phyloP scores from a whole-genome alignment of 2,113 vertebrate genomes.

The Gopherus flavomarginatus region DNA sequence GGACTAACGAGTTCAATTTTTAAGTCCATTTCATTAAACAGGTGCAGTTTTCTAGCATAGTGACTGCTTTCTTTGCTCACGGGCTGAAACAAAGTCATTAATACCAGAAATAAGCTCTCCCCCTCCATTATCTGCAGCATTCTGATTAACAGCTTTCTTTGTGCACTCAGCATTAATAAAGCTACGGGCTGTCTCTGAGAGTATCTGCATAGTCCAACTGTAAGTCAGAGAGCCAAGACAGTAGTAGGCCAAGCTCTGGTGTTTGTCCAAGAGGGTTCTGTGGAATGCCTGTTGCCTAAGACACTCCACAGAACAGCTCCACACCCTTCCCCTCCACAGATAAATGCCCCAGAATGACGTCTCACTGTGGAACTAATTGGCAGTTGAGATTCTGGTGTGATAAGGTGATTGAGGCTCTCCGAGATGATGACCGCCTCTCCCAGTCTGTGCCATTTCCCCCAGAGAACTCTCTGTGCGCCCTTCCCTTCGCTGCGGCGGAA shows the following conservation, averaged over 20 bases:
- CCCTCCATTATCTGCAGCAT: background rate
- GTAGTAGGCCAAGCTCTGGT: background rate
- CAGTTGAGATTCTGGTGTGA: background rate
- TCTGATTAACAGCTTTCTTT: constrained; percentile 40
- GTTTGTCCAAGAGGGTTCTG: constrained; percentile 48
- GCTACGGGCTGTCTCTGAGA: background rate
- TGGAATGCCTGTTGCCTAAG: background rate
- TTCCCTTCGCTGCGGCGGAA: background rate
- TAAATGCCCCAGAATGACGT: rapidly evolving
- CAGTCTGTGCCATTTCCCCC: background rate
- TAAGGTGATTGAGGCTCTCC: background rate
- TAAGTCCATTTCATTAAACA: background rate
- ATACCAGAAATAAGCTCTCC: background rate
- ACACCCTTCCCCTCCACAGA: constrained; percentile 1
- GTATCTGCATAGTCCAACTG: constrained; percentile 49
- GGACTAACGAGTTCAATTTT: background rate
- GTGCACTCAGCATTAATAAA: constrained; percentile 5
- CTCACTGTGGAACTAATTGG: rapidly evolving
- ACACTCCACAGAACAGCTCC: background rate
- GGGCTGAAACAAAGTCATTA: background rate
- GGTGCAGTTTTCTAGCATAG: background rate
- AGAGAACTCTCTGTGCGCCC: background rate
- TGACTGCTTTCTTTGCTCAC: background rate
- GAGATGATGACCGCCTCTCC: background rate
- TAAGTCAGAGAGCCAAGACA: background rate